Base-by-base conservation (phyloP, 1,140 invertebrate species). In the Habropoda laboriosa region DNA sequence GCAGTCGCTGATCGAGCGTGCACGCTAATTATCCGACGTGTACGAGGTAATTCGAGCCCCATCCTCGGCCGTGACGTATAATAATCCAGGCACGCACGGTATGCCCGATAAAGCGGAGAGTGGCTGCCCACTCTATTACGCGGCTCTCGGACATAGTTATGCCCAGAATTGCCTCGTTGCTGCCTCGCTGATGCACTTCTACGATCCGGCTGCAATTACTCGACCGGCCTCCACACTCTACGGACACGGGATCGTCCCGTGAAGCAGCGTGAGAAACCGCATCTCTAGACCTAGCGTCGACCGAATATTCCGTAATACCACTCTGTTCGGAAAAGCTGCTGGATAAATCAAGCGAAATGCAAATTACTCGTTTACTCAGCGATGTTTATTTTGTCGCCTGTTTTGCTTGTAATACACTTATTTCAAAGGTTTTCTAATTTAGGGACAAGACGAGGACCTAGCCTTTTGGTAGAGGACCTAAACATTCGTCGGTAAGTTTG, bases 1-100 rank as follows among this genome's bases (percentile, higher is more conserved):
- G 66, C 57, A 47, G 80, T 55, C 66, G 75, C 12, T 64, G 75
- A 79, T 82, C 61, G 68, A 71, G 40, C 61, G 66, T 73, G 68
- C 75, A 80, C 60, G 72, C 73, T 86, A 86, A 86, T 86, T 86
- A 86, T 83, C 72, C 55, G 49, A 82, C 55, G 55, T 60, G 57
- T 74, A 79, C 71, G 75, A 85, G 67, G 74, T 79, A 86, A 79
- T 86, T 75, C 60, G 74, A 79, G 73, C 38, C 66, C 68, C 74
- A 57, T 79, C 63, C 47, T 53, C 49, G n/a, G 5, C 35, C 70
- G 49, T 81, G 79, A 85, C 79, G 77, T 80, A 70, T 86, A 86
- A 82, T 86, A 81, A 85, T 85, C 74, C 70, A 68, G 55, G 68
- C 67, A 63, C 63, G 71, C 64, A 63, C 67, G 71, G 75, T 73